These are phyloP conservation scores for Montifringilla adamsi DNA, from an alignment of 2,113 vertebrate species.

Conservation along the genomic window DNA sequence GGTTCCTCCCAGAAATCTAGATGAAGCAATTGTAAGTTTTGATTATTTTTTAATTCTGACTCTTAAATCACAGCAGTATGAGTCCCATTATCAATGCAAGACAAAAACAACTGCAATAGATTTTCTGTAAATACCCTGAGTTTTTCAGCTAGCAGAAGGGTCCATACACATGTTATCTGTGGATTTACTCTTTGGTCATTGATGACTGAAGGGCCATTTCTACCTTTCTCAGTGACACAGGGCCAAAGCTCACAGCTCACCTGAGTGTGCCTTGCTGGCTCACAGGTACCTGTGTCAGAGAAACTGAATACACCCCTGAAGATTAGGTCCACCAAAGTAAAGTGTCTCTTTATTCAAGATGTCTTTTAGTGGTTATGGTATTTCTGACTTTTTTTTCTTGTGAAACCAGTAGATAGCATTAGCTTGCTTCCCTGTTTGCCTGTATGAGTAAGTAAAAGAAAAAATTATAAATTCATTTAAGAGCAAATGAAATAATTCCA, in stretches of 20 bases:
- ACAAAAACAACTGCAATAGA: not conserved
- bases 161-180: not conserved
- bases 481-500: not conserved
- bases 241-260: not conserved
- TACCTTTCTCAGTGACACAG: not conserved
- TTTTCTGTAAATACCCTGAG: not conserved
- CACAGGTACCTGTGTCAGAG: not conserved
- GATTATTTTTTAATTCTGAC: not conserved
- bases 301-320: not conserved
- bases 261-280: not conserved
- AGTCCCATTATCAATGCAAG: not conserved
- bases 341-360: not conserved
- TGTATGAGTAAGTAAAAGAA: conserved; percentile 14
- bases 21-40: not conserved
- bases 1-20: not conserved
- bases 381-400: not conserved
- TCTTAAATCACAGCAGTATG: not conserved
- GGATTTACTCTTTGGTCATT: not conserved
- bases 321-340: not conserved
- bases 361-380: not conserved
- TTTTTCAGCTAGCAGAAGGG: not conserved
- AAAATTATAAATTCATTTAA: not conserved
- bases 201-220: not conserved
- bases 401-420: not conserved
- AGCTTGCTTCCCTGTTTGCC: not conserved